phyloP scores from a whole-genome alignment of 1,140 invertebrate genomes.

The Druon quercuslanigerum region DNA sequence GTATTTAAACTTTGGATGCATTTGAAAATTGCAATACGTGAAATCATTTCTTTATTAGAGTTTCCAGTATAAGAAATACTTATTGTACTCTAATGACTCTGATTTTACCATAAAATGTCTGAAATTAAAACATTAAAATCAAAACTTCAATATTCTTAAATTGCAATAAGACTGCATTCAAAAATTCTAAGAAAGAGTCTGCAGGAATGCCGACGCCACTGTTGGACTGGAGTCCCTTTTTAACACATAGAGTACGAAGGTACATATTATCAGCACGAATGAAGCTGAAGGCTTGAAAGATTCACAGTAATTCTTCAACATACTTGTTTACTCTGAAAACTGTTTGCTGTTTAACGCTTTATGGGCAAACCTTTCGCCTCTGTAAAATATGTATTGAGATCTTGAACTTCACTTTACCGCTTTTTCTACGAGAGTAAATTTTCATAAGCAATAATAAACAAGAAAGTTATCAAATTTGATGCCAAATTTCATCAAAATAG shows the following conservation, averaged over 20 bases:
- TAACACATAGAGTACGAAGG: slow-evolving; percentile 10
- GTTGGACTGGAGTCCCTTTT: slow-evolving; percentile 17
- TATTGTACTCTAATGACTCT: background rate
- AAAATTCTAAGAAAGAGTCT: background rate
- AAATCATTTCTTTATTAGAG: too few relatives aligned
- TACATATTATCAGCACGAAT: slow-evolving; percentile 31
- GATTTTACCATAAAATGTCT: background rate
- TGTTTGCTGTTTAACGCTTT: slow-evolving; percentile 27
- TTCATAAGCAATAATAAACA: background rate
- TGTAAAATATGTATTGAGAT: slow-evolving; percentile 17
- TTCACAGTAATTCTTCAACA: slow-evolving; percentile 26
- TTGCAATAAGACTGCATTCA: too few relatives aligned
- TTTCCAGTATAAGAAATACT: background rate
- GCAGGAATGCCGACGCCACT: slow-evolving; percentile 16
- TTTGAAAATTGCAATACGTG: too few relatives aligned
- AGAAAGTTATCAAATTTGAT: background rate
- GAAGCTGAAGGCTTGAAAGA: slow-evolving; percentile 23
- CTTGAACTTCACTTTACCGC: background rate
- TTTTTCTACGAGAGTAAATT: background rate
- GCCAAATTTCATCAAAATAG: background rate
- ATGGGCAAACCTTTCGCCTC: slow-evolving; percentile 21
- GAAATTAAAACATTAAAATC: too few relatives aligned
- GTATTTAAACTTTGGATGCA: too few relatives aligned
- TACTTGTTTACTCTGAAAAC: slow-evolving; percentile 29
- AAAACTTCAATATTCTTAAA: too few relatives aligned